Evolutionary conservation across 2,113 vertebrate genomes (phyloP), one percentile per base, ranked within the genome.

Genomic region (Nibea coibor): DNA sequence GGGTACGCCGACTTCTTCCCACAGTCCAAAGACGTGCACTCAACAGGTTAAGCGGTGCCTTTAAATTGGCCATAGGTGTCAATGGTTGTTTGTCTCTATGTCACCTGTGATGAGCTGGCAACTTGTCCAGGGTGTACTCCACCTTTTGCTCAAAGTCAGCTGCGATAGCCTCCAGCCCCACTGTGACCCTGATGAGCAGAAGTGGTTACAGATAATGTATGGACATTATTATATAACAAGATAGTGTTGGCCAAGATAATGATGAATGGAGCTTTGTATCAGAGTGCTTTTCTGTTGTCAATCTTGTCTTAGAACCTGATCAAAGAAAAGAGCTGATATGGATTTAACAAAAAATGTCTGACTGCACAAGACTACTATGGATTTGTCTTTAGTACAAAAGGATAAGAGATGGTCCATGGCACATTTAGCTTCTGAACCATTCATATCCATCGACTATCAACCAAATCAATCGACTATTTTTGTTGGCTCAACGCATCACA

Each of bases 271-370:
- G 39, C 10, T 9, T 42, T 31, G 31, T 5, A n/a, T 22, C 53
- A 14, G 11, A 24, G 53, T 2, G 24, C 10, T 10, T 22, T n/a
- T 53, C 17, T 43, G 19, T 71, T 43, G 8, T 16, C 22, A 12
- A 16, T 61, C 61, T 19, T 20, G 31, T 48, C 12, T n/a, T 64
- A 64, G 48, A 64, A 9, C 10, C 39, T 39, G 10, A 50, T 74
- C 5, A 19, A 10, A 63, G 15, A 20, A 45, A 62, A 39, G 4
- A 50, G 28, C 5, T 53, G 4, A 10, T 62, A 20, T 45, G 31
- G 54, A 35, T 80, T 72, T 20, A 39, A 51, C 24, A 48, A 57
- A 58, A 57, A 19, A 57, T 17, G 5, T 63, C 10, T 71, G 51
- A 20, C 16, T 48, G 50, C 5, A 35, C 24, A 43, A 22, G 22